A percentile compares a stretch with the other conserved stretches of the same genome.
Conservation (phyloP, 2,797 vertebrate genomes). For the Hippoglossus hippoglossus region DNA sequence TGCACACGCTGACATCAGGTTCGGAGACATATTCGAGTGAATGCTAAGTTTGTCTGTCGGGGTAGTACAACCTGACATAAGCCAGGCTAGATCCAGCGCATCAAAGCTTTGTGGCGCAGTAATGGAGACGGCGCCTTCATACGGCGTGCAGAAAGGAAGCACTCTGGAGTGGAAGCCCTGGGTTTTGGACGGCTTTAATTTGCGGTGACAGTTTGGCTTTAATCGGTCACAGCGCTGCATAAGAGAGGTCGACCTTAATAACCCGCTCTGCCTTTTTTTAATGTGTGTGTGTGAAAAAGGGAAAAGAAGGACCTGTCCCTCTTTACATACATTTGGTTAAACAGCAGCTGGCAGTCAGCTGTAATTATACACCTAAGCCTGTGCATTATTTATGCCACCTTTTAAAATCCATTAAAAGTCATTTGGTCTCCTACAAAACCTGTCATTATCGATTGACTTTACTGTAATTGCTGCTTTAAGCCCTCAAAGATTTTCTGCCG, state of each 20-base stretch:
- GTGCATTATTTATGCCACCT: slow-evolving; percentile 84
- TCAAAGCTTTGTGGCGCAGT: slow-evolving; percentile 47
- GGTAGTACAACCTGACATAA: slow-evolving; percentile 41
- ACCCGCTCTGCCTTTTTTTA: slow-evolving; percentile 19
- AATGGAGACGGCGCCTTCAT: slow-evolving; percentile 49
- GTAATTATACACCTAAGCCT: slow-evolving; percentile 76
- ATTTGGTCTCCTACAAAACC: slow-evolving; percentile 77
- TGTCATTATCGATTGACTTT: slow-evolving; percentile 85
- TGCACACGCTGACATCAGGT: background rate
- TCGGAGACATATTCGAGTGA: slow-evolving; percentile 1
- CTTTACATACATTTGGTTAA: slow-evolving; percentile 79
- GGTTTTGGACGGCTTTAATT: slow-evolving; percentile 66
- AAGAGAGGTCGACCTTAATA: slow-evolving; percentile 61
- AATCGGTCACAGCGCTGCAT: slow-evolving; percentile 48
- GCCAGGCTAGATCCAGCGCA: slow-evolving; percentile 43
- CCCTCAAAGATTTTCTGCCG: slow-evolving; percentile 81
- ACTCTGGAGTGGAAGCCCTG: slow-evolving; percentile 40
- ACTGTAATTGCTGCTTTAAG: slow-evolving; percentile 84
- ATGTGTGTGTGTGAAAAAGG: slow-evolving; percentile 16
- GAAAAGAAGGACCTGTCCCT: slow-evolving; percentile 33
- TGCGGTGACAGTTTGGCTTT: slow-evolving; percentile 69
- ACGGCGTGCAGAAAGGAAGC: slow-evolving; percentile 38
- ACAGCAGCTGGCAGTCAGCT: slow-evolving; percentile 63
- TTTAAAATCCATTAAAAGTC: slow-evolving; percentile 85
- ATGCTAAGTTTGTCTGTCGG: background rate